These are phyloP conservation scores for Apis laboriosa DNA, from an alignment of 1,140 invertebrate genomes.

Conservation along the genomic window DNA sequence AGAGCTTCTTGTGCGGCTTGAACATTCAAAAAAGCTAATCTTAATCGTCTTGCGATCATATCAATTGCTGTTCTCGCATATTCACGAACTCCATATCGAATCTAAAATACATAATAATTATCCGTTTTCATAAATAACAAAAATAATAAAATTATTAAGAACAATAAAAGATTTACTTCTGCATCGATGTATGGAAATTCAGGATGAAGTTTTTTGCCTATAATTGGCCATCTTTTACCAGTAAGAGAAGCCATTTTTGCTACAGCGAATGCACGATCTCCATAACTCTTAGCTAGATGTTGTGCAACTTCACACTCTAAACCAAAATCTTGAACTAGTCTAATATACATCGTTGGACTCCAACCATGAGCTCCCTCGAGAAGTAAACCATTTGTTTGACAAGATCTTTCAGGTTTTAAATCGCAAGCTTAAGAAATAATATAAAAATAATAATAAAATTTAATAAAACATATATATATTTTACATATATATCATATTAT, in stretches of 20 bases:
- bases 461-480: background rate
- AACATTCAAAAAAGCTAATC: constrained; percentile 97
- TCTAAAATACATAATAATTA: constrained; percentile 77
- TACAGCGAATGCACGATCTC: constrained; percentile 98
- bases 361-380: constrained; percentile 98
- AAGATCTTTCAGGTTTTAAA: constrained; percentile 85
- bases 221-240: constrained; percentile 97
- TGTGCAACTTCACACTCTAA: constrained; percentile 96
- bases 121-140: background rate
- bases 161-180: constrained; percentile 86
- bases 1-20: constrained; percentile 97
- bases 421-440: constrained; percentile 83
- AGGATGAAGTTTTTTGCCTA: constrained; percentile 97
- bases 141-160: background rate
- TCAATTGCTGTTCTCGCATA: constrained; percentile 98
- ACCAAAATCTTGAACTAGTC: constrained; percentile 96
- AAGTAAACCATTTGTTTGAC: constrained; percentile 93
- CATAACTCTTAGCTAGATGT: constrained; percentile 98
- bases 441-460: constrained; percentile 54
- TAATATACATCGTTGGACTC: constrained; percentile 98
- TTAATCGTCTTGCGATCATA: constrained; percentile 95
- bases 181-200: constrained; percentile 99
- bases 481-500: constrained; percentile 4
- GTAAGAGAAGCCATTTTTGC: constrained; percentile 97
- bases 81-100: constrained; percentile 95